Evolutionary conservation across 2,113 vertebrate species (phyloP), one percentile per base, ranked within the genome.

Genomic region (Bubo blakistoni): DNA sequence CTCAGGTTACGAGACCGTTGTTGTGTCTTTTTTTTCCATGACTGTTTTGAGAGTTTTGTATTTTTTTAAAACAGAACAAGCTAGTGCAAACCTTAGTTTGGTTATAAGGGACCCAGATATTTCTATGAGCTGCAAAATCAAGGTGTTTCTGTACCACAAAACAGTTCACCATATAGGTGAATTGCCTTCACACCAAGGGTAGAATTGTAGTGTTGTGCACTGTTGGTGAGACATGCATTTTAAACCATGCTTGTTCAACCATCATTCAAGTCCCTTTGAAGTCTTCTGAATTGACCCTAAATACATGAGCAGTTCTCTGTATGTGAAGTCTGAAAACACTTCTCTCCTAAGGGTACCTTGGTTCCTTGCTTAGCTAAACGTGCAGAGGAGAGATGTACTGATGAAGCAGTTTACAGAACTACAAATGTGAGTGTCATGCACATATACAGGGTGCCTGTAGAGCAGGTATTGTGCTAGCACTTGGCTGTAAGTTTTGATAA

Each of bases 401-500:
- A 7, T 71, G 66, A 32, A 80, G 54, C 13, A 24, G 15, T 14
- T 78, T 36, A 8, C 42, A 67, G 63, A 86, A 1, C 36, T 74
- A 7, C n/a, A 17, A 1, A 29, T 11, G 4, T 1, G 34, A 59
- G 49, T 7, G 44, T n/a, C 17, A 1, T 14, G 36, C 38, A 1
- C 22, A 0, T 7, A 4, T 2, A 3, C 13, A 5, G 16, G 11
- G 32, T 61, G 13, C 29, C 7, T 1, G 29, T 6, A 54, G 46
- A 57, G 69, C 16, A 32, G 55, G 30, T 32, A 4, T 15, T 22
- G 16, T 54, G 61, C 65, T 74, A 22, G 11, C 12, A 6, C 58
- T 30, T 32, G 69, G n/a, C 2, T 59, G 16, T 18, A 16, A 34
- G 26, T 15, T 67, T 36, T 74, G 38, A 5, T 32, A 17, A 34